Evolutionary conservation across 2,888 invertebrate genomes (phyloP), one percentile per base, ranked within the genome.

Genomic region (Drosophila mercatorum): DNA sequence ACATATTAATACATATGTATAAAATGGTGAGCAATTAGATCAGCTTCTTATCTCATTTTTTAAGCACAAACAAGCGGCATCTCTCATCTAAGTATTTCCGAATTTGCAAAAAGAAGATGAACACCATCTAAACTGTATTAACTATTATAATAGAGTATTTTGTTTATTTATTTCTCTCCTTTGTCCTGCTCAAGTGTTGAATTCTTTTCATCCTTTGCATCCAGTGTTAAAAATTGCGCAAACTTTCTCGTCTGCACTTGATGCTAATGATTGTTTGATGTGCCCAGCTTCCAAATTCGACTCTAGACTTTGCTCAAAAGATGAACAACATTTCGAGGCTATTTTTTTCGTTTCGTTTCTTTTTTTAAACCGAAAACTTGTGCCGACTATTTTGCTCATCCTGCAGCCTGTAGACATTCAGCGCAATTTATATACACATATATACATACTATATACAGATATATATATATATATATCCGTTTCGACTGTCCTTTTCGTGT

Each of bases 241-340:
- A 78, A 69, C 43, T 83, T 81, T 68, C 22, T 64, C 61, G 65
- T 70, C 66, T 80, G 69, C 72, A 47, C 52, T 72, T 58, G 72
- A 63, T 74, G 81, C 87, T 84, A 88, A 84, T 84, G 89, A 84
- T 88, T 88, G 84, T 89, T 84, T 86, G 81, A 84, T 84, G 72
- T 89, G 89, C 68, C 72, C 68, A 56, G 56, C 49, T 36, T 22
- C 41, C 61, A n/a, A 51, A 46, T 10, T 31, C 12, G 43, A 55
- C 69, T 58, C 44, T 49, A 52, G 52, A 79, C 59, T 71, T 63
- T 43, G 26, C 31, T 28, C 10, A 17, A 41, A 41, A 58, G 36
- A 58, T 7, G 41, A 41, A 65, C 36, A 55, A 60, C 14, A 31
- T 38, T 52, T 34, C 11, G 17, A 26, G 22, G 34, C 31, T 36